Percentiles rank a stretch among this genome's conserved stretches.
These are phyloP conservation scores for Cololabis saira DNA, from an alignment of 2,113 vertebrate species.

Conservation along the genomic window DNA sequence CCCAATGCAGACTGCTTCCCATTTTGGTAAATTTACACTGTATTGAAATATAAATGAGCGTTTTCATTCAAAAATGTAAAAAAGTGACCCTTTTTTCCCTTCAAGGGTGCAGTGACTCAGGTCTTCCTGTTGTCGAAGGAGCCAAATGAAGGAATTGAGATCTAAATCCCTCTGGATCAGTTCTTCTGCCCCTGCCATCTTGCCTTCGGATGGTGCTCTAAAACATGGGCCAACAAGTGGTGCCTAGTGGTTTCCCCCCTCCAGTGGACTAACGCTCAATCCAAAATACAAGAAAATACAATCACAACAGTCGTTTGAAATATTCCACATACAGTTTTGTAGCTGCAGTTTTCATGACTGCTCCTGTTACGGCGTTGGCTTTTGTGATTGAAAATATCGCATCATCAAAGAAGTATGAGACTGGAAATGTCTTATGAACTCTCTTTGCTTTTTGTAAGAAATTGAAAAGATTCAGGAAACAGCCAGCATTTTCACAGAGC, in stretches of 20 bases:
- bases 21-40: slow-evolving; percentile 48
- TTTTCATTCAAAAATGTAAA: not conserved
- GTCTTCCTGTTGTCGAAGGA: slow-evolving; percentile 51
- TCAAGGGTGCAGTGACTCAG: slow-evolving; percentile 37
- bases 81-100: slow-evolving; percentile 25
- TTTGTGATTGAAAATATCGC: slow-evolving; percentile 16
- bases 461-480: slow-evolving; percentile 33
- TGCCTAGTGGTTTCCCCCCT: slow-evolving; percentile 37
- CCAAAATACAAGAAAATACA: slow-evolving; percentile 37
- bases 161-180: slow-evolving; percentile 40
- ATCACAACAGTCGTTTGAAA: not conserved
- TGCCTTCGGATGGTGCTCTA: slow-evolving; percentile 21
- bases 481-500: slow-evolving; percentile 48
- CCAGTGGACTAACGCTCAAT: slow-evolving; percentile 12
- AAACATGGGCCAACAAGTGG: slow-evolving; percentile 26
- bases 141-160: slow-evolving; percentile 33
- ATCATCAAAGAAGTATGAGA: slow-evolving; percentile 18
- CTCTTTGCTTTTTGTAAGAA: slow-evolving; percentile 30
- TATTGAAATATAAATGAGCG: slow-evolving; percentile 9
- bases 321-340: slow-evolving; percentile 33
- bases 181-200: slow-evolving; percentile 18
- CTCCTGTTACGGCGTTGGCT: slow-evolving; percentile 24
- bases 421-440: slow-evolving; percentile 17
- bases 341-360: slow-evolving; percentile 37
- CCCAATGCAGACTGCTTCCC: slow-evolving; percentile 21